Evolutionary conservation across 2,888 invertebrate genomes (phyloP), one percentile per base, ranked within the genome.

Genomic region (Watsonalla cultraria): DNA sequence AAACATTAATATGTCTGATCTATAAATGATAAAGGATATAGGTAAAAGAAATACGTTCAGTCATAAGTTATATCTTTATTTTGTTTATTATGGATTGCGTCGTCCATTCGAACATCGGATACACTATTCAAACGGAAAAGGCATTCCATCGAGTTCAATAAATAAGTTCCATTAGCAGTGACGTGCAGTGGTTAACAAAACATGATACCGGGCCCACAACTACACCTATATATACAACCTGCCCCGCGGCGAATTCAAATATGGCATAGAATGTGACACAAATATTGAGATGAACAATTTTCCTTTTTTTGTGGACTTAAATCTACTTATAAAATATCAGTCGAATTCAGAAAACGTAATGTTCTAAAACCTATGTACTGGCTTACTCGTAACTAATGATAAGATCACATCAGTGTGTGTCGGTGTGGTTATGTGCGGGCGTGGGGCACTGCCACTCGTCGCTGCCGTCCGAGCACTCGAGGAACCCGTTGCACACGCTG

Each of bases 391-490:
- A 72, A 69, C 48, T 61, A 62, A 62, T 54, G 53, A 53, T 51
- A 49, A 52, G 55, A 55, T 60, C 56, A 49, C 49, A 52, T 82
- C 78, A 88, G 68, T 87, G 84, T 37, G 86, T 84, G 56, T 68
- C 80, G 49, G 86, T 76, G 62, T 66, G 74, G 59, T 78, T 82
- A 45, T 67, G 70, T 54, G 77, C 62, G 34, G 65, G 63, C 57
- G 67, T 75, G 54, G 54, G 71, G 80, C 95, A 95, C 60, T 93
- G 90, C 80, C 91, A 91, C 76, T 95, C 95, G 80, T 95, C 94
- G 76, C 94, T 94, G 45, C 94, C 94, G 75, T 95, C 95, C 45
- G 93, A 93, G 72, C 96, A 96, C 76, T 96, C 96, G 58, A 95
- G 92, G 70, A 93, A 94, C 8, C 95, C 95, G 75, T 96, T 95